Percentiles rank a stretch among this genome's conserved stretches.
phyloP scores from a whole-genome alignment of 2,113 vertebrate genomes.

The Pao palembangensis region DNA sequence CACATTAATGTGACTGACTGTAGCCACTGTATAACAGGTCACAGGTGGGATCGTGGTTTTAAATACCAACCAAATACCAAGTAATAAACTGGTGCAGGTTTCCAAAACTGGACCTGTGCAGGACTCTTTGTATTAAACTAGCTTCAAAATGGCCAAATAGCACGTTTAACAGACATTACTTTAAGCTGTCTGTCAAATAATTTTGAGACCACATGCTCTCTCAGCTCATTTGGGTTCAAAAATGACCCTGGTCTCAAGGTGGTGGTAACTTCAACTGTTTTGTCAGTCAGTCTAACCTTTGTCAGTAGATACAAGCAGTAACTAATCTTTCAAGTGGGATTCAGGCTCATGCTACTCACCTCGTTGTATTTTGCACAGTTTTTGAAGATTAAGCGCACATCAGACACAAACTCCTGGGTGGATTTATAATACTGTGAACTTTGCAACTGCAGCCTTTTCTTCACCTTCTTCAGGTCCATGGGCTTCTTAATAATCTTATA shows the following conservation, averaged over 20 bases:
- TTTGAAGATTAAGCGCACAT: conserved; percentile 94
- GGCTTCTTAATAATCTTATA: conserved; percentile 99
- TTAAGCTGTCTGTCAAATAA: not conserved
- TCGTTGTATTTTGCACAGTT: conserved; percentile 99
- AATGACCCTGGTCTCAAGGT: not conserved
- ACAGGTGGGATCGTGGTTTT: too few relatives aligned
- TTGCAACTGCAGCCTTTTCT: conserved; percentile 90
- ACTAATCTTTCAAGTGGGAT: conserved; percentile 40
- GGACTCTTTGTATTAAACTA: not conserved
- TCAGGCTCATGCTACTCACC: conserved; percentile 84
- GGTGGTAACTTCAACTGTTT: conserved; percentile 1
- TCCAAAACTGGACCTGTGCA: too few relatives aligned
- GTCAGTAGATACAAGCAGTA: conserved; percentile 14
- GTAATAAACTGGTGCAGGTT: too few relatives aligned
- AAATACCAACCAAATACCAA: too few relatives aligned
- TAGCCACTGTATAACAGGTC: too few relatives aligned
- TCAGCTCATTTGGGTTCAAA: too few relatives aligned
- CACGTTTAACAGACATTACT: not conserved
- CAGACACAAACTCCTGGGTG: conserved; percentile 89
- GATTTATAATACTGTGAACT: conserved; percentile 91
- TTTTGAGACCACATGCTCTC: too few relatives aligned
- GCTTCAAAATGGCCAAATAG: conserved; percentile 2
- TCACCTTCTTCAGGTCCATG: conserved; percentile 95
- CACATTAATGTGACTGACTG: too few relatives aligned
- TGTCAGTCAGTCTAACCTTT: conserved; percentile 34